Percentiles rank a stretch among this genome's conserved stretches.
Conservation (phyloP, 2,797 vertebrate genomes). For the Urosaurus nigricauda region DNA sequence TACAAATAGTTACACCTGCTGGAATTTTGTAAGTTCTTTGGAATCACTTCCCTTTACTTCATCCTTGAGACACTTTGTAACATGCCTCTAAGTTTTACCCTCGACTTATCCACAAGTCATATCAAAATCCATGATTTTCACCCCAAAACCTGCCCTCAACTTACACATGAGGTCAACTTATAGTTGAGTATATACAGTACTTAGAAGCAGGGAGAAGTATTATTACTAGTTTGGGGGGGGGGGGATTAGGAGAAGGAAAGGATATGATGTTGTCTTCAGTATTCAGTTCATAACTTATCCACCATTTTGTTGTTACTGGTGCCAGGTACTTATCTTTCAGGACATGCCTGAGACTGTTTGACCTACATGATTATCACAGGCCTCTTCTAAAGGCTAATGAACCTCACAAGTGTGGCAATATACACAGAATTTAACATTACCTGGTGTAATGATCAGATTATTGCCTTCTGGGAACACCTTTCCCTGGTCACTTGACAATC, state of each 20-base stretch:
- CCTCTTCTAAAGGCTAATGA: too few species aligned
- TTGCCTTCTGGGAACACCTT: neutral
- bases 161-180: too few species aligned
- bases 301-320: neutral
- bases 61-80: too few species aligned
- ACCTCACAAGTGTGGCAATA: neutral
- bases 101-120: too few species aligned
- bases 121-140: too few species aligned
- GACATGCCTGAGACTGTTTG: neutral
- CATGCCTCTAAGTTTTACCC: too few species aligned
- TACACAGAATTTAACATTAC: neutral
- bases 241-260: neutral
- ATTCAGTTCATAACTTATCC: neutral
- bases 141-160: too few species aligned
- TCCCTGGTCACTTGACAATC: neutral
- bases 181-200: too few species aligned
- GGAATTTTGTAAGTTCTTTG: too few species aligned
- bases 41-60: too few species aligned
- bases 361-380: neutral
- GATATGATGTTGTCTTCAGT: neutral
- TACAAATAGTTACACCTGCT: too few species aligned
- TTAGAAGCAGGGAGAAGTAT: neutral
- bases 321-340: neutral
- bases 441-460: neutral
- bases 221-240: neutral